phyloP scores from a whole-genome alignment of 2,888 invertebrate genomes.

The Palloptera scutellata region DNA sequence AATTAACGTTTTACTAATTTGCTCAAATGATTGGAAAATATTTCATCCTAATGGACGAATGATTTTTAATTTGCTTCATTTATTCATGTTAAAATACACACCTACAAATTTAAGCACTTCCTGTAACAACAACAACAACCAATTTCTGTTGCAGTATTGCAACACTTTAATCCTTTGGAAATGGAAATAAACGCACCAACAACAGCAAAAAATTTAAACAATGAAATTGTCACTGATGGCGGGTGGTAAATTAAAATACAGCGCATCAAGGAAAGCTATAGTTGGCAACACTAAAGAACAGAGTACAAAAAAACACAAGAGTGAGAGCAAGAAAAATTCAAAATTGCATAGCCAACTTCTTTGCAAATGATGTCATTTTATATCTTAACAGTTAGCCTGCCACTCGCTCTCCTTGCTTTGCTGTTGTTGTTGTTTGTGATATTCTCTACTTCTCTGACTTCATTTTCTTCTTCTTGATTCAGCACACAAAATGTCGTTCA shows the following conservation, averaged over 20 bases:
- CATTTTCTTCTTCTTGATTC: no score
- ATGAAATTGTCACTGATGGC: neutral
- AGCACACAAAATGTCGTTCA: no score
- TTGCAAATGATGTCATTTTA: no score
- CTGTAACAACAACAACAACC: neutral
- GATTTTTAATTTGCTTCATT: slow-evolving; percentile 26
- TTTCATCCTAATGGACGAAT: slow-evolving; percentile 27
- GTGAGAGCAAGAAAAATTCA: neutral
- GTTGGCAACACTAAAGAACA: neutral
- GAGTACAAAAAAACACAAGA: slow-evolving; percentile 1
- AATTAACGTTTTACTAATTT: slow-evolving; percentile 35
- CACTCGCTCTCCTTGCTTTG: no score
- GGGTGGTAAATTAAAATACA: neutral
- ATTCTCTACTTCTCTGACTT: no score
- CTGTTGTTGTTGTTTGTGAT: no score
- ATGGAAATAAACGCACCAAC: neutral
- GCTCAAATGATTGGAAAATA: slow-evolving; percentile 34
- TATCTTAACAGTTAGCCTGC: no score
- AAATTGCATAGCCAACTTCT: no score
- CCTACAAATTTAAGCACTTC: neutral
- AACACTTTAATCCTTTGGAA: neutral
- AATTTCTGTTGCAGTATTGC: neutral
- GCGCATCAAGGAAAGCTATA: neutral
- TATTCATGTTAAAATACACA: neutral
- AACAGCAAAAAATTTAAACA: slow-evolving; percentile 19